Percentiles rank a stretch among this genome's conserved stretches.
Conservation (phyloP, 2,888 invertebrate genomes). For the Scaptodrosophila latifasciaeformis region DNA sequence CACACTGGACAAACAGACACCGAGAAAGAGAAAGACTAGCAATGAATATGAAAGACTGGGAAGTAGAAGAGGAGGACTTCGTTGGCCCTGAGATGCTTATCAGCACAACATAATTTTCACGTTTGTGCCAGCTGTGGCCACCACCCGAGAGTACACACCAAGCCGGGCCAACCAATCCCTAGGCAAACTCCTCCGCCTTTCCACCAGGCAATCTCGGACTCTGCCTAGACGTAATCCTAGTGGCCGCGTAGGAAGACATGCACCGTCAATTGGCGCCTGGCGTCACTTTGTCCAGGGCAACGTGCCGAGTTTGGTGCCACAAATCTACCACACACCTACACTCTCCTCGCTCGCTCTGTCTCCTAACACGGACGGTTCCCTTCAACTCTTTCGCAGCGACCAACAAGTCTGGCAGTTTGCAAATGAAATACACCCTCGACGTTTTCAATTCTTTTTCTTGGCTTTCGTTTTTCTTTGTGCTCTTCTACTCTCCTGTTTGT, state of each 20-base stretch:
- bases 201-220: not conserved
- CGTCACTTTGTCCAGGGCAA: conserved; percentile 53
- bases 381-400: conserved; percentile 12
- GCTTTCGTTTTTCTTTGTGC: conserved; percentile 2
- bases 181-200: not conserved
- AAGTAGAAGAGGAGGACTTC: conserved; percentile 15
- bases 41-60: too few species aligned
- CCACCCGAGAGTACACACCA: conserved; percentile 10
- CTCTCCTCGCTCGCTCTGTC: conserved; percentile 9
- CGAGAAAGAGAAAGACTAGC: too few species aligned
- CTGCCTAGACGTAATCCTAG: conserved; percentile 19
- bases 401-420: conserved; percentile 33
- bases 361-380: too few species aligned
- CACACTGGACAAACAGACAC: conserved; percentile 16
- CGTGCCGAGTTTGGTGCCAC: conserved; percentile 8
- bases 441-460: too few species aligned
- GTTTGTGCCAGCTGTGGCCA: conserved; percentile 54
- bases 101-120: conserved; percentile 63
- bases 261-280: conserved; percentile 57
- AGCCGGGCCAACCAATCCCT: conserved; percentile 8
- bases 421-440: conserved; percentile 24
- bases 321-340: too few species aligned
- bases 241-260: conserved; percentile 17
- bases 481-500: too few species aligned
- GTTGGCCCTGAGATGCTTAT: conserved; percentile 50